Evolutionary conservation across 1,140 invertebrate genomes (phyloP), one percentile per base, ranked within the genome.

Genomic region (Pogonomyrmex barbatus): DNA sequence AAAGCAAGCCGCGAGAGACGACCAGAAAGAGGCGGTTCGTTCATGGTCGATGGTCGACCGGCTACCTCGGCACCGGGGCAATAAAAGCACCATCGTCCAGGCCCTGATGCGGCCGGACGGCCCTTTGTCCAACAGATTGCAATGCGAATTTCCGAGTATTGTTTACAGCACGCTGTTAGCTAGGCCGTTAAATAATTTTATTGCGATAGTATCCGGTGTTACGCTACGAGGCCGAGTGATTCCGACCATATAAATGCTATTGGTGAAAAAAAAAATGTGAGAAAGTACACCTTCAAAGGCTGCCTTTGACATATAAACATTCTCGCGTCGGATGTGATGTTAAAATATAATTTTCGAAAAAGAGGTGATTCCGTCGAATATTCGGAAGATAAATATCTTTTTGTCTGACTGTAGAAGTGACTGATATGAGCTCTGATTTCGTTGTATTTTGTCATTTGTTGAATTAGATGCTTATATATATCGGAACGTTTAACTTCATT

Each of bases 91-190:
- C 24, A 42, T 10, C 88, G 14, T 54, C 68, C 54, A 24, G 62
- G 58, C 36, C 65, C 50, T 33, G 36, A 65, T 77, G 36, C 24
- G 42, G 17, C 50, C 12, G 58, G 62, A 42, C 52, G 70, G 9
- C 36, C 67, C 87, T 90, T 91, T 91, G 87, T 89, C 78, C 76
- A 30, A 36, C 33, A 85, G 76, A 89, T 90, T 86, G 88, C 86
- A 70, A 86, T 63, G 75, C 83, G 88, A 89, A 89, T 89, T 89
- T 89, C 68, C 75, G 42, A 85, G 79, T 70, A 89, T 87, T 89
- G 89, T 90, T 89, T 90, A 87, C 79, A 79, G 52, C 67, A 10
- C 39, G 58, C 54, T 75, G 5, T 47, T 78, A 30, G 63, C 47
- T 63, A n/a, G 47, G 42, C 62, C 88, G 76, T 85, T 88, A 85